Base-by-base conservation (phyloP, 2,888 invertebrate genomes). In the Tyria jacobaeae region DNA sequence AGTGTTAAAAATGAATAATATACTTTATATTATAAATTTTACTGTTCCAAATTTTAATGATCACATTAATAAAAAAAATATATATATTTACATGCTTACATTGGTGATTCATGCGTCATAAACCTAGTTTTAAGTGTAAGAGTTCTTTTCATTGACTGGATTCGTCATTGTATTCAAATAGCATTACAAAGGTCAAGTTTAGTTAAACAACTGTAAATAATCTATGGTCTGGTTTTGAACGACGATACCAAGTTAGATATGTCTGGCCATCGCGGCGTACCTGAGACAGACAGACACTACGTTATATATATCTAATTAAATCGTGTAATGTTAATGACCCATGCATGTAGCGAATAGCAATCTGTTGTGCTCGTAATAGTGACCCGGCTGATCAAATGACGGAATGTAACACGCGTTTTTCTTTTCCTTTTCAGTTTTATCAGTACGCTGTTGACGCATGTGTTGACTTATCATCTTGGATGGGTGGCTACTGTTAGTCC, bases 391-490 rank as follows among this genome's bases (percentile, higher is more conserved):
- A 14, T 27, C 17, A 25, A 10, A 0, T 25, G 0, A n/a, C n/a
- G 1, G 25, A 39, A 31, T 60, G n/a, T 70, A 70, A 66, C 14
- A n/a, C 17, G 27, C 59, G 55, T 63, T 61, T 71, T 12, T 21
- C 14, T 34, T 68, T 77, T 71, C 80, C 78, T 75, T 95, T 96
- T 68, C 94, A 98, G 98, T 91, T 98, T 98, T 89, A 95, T 98
- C 81, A 98, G 98, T 87, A 98, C 97, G 24, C 94, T 98, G 68
- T 88, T 98, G 57, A 98, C 98, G 7, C 97, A 97, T 67, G 96
- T 98, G 52, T 91, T 98, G 57, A 98, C 98, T 0, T 96, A 98
- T 88, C 98, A 98, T 85, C 95, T 98, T 44, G 98, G 98, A 21
- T 98, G 98, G 98, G 97, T 98, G 60, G 95, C 97, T 35, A 97